phyloP scores from a whole-genome alignment of 2,888 invertebrate genomes.

The Drosophila trichaetosa region DNA sequence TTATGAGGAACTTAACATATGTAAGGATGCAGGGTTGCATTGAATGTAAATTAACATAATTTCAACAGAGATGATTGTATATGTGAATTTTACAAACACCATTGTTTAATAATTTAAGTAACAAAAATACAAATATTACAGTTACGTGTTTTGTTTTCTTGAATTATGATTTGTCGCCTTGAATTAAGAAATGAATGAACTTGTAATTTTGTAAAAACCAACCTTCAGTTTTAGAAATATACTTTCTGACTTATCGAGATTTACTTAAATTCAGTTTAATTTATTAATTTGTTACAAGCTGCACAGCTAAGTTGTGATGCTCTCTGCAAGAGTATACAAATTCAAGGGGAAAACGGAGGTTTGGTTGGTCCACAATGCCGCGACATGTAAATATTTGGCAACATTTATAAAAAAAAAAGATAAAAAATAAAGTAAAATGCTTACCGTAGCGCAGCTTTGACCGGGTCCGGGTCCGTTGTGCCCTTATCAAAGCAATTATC shows the following conservation, averaged over 20 bases:
- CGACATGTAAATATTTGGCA: constrained; percentile 79
- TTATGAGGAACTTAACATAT: no score
- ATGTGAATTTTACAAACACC: not conserved
- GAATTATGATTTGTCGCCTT: no score
- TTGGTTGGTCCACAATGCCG: constrained; percentile 61
- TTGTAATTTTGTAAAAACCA: no score
- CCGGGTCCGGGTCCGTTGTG: constrained; percentile 24
- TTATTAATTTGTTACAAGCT: not conserved
- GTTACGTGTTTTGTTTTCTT: no score
- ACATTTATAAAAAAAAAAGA: constrained; percentile 68
- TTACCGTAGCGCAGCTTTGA: not conserved
- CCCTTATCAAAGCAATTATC: constrained; percentile 79
- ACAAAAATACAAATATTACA: not conserved
- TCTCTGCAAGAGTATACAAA: not conserved
- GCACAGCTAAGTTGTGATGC: not conserved
- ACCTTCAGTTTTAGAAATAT: not conserved
- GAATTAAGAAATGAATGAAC: not conserved
- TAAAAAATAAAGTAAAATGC: constrained; percentile 5
- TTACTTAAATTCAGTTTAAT: not conserved
- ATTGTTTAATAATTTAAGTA: not conserved
- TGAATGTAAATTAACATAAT: no score
- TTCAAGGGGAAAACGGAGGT: constrained; percentile 6
- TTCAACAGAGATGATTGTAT: not conserved
- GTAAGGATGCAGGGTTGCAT: no score
- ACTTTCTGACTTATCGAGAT: not conserved